Evolutionary conservation across 2,888 invertebrate species (phyloP).

Genomic region (Cephus nigrinus): DNA sequence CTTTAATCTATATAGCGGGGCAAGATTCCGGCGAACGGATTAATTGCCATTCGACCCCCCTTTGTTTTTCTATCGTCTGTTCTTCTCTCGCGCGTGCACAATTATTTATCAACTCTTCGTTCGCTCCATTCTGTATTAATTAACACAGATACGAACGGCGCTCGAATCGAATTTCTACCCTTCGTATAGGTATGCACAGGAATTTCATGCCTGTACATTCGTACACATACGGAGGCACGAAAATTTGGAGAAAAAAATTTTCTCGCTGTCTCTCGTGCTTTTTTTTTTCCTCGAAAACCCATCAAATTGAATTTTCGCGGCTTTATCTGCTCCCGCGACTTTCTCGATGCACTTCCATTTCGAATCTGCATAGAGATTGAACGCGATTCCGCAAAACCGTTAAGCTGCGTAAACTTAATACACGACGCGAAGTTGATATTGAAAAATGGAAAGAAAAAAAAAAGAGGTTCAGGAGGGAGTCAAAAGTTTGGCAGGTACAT

Average conservation of each 20-base stretch:
- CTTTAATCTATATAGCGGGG: too few species aligned
- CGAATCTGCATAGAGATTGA: conserved; percentile 53
- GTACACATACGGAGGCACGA: conserved; percentile 6
- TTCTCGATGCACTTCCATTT: conserved; percentile 20
- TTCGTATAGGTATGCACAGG: too few species aligned
- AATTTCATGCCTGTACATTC: conserved; percentile 4
- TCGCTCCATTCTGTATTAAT: conserved; percentile 33
- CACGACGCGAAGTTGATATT: conserved; percentile 19
- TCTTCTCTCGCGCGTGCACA: too few species aligned
- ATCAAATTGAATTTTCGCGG: neutral
- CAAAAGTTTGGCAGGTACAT: too few species aligned
- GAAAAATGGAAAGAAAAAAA: neutral
- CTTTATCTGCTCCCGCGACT: neutral
- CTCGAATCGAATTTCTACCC: too few species aligned
- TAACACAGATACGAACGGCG: conserved; percentile 28
- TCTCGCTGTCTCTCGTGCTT: too few species aligned
- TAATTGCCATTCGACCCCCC: too few species aligned
- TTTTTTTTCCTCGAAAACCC: too few species aligned
- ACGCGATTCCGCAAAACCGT: conserved; percentile 26
- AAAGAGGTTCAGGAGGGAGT: too few species aligned
- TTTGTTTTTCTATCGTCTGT: too few species aligned
- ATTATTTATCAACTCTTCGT: too few species aligned
- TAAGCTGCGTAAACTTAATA: conserved; percentile 40
- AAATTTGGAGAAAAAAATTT: conserved; percentile 4
- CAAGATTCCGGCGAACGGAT: too few species aligned